Conservation (phyloP, 2,888 invertebrate genomes). For the Nomada ruficornis region DNA sequence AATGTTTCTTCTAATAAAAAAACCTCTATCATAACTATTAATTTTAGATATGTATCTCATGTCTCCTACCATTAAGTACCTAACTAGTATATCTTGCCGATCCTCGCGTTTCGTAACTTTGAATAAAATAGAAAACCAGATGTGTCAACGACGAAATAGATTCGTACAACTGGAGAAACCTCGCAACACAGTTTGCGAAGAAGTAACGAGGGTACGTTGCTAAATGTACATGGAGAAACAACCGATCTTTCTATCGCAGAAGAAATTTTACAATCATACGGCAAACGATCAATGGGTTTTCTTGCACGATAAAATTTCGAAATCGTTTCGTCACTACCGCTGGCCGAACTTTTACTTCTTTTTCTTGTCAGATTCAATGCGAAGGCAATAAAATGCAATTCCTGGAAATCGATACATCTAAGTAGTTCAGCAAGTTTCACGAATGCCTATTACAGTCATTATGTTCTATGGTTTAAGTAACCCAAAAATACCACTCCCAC, state of each 20-base stretch:
- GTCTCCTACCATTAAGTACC: too few relatives aligned
- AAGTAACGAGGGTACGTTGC: not conserved
- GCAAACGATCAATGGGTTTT: not conserved
- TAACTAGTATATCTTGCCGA: too few relatives aligned
- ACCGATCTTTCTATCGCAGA: not conserved
- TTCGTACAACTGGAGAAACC: not conserved
- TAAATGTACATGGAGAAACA: not conserved
- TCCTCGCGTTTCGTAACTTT: too few relatives aligned
- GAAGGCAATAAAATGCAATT: constrained; percentile 52
- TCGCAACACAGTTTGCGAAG: not conserved
- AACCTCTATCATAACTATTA: too few relatives aligned
- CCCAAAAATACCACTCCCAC: not conserved
- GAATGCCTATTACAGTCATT: too few relatives aligned
- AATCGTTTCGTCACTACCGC: constrained; percentile 44
- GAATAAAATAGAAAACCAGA: too few relatives aligned
- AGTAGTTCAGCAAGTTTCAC: too few relatives aligned
- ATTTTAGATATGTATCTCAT: too few relatives aligned
- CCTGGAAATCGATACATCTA: not conserved
- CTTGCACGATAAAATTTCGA: constrained; percentile 47
- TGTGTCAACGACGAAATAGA: not conserved
- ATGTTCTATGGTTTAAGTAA: too few relatives aligned
- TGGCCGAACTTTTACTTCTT: constrained; percentile 15
- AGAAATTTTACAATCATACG: not conserved
- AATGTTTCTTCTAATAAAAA: too few relatives aligned
- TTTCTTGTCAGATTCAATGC: constrained; percentile 23